Conservation (phyloP, 2,797 vertebrate species). For the Monodelphis domestica region DNA sequence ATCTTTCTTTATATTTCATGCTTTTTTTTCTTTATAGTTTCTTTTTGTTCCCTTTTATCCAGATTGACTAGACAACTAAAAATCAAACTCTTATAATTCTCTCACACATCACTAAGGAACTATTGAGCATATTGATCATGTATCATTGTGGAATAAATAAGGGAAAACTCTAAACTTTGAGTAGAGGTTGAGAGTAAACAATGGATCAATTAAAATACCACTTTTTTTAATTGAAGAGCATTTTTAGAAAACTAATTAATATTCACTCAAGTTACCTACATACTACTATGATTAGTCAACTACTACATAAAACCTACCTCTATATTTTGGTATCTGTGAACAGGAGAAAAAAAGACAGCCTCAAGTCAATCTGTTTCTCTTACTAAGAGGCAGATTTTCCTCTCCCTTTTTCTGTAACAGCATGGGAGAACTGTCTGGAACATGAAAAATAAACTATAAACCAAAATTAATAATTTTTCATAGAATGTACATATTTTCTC, state of each 20-base stretch:
- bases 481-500: conserved; percentile 51
- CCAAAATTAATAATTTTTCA: conserved; percentile 42
- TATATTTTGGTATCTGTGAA: background rate
- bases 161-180: conserved; percentile 56
- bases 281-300: conserved; percentile 14
- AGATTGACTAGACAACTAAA: conserved; percentile 77
- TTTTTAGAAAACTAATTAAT: conserved; percentile 73
- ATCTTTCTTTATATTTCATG: background rate
- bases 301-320: conserved; percentile 7
- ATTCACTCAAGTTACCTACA: conserved; percentile 31
- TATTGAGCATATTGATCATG: conserved; percentile 70
- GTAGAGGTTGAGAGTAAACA: conserved; percentile 53
- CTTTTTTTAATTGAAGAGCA: conserved; percentile 61
- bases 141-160: conserved; percentile 72
- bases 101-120: conserved; percentile 67
- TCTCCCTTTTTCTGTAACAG: background rate
- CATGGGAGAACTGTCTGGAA: background rate
- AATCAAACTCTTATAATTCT: conserved; percentile 78
- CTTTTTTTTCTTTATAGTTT: conserved; percentile 1
- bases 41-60: conserved; percentile 62
- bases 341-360: background rate
- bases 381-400: conserved; percentile 3
- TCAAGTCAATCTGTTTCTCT: background rate
- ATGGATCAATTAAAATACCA: conserved; percentile 64
- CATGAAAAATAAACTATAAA: conserved; percentile 21